phyloP scores from a whole-genome alignment of 2,888 invertebrate genomes.

The Lasius fuliginosus region DNA sequence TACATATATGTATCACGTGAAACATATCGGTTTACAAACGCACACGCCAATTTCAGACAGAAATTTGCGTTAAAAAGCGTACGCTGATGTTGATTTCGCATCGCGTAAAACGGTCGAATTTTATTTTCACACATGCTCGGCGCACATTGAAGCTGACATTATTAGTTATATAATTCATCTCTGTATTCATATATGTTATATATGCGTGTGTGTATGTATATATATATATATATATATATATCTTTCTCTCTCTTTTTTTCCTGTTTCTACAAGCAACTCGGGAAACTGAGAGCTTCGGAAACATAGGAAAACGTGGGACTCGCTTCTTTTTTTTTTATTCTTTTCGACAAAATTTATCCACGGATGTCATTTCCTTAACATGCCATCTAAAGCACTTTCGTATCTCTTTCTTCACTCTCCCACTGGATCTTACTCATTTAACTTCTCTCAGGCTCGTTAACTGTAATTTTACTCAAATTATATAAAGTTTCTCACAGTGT shows the following conservation, averaged over 20 bases:
- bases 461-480: slow-evolving; percentile 75
- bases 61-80: slow-evolving; percentile 50
- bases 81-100: slow-evolving; percentile 50
- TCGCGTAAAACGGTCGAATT: slow-evolving; percentile 61
- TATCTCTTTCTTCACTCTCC: slow-evolving; percentile 30
- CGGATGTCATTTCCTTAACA: slow-evolving; percentile 65
- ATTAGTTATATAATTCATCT: slow-evolving; percentile 45
- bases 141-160: slow-evolving; percentile 70
- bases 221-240: slow-evolving; percentile 44
- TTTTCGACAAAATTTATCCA: slow-evolving; percentile 53
- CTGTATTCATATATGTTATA: slow-evolving; percentile 55
- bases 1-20: slow-evolving; percentile 21
- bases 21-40: slow-evolving; percentile 56
- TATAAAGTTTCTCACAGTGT: slow-evolving; percentile 84
- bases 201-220: slow-evolving; percentile 25
- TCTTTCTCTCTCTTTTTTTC: slow-evolving; percentile 15
- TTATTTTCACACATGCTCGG: slow-evolving; percentile 62
- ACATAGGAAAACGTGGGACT: slow-evolving; percentile 68
- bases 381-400: slow-evolving; percentile 70
- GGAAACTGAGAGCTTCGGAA: slow-evolving; percentile 65
- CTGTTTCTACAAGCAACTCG: slow-evolving; percentile 60
- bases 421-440: slow-evolving; percentile 53
- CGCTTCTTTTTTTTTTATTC: slow-evolving; percentile 38
- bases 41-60: slow-evolving; percentile 19
- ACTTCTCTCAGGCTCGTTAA: slow-evolving; percentile 70